Percentiles rank a stretch among this genome's conserved stretches.
Evolutionary conservation across 2,113 vertebrate genomes (phyloP).

Genomic region (Rhinichthys klamathensis): DNA sequence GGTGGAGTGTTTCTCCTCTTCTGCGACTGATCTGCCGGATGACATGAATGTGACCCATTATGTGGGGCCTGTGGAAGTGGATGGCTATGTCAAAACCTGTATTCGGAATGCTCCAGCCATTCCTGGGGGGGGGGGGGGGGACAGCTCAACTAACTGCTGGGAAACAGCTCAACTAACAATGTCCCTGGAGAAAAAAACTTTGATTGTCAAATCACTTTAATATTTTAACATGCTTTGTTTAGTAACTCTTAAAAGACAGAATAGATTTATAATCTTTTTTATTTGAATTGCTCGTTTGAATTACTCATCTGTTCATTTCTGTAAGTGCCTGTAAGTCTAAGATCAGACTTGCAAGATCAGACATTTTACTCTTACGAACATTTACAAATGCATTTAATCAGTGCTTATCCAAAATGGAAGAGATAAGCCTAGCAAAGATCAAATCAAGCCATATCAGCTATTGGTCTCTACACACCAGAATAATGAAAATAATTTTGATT

Average conservation of each 20-base stretch:
- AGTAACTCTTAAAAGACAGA: background rate
- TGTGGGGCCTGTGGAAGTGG: background rate
- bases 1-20: conserved; percentile 11
- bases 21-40: conserved; percentile 7
- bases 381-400: conserved; percentile 11
- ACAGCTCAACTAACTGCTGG: no score
- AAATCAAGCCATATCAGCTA: background rate
- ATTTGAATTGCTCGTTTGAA: no score
- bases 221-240: background rate
- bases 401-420: background rate
- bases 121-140: no score
- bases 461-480: background rate
- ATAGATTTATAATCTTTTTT: no score
- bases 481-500: background rate
- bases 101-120: no score
- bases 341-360: no score
- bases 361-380: background rate
- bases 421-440: background rate
- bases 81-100: no score
- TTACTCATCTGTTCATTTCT: no score
- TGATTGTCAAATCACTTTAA: background rate
- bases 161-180: background rate
- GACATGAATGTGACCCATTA: conserved; percentile 11
- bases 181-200: background rate
- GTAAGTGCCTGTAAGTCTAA: no score